Conservation (phyloP, 2,797 vertebrate genomes). For the Chromobotia macracanthus region DNA sequence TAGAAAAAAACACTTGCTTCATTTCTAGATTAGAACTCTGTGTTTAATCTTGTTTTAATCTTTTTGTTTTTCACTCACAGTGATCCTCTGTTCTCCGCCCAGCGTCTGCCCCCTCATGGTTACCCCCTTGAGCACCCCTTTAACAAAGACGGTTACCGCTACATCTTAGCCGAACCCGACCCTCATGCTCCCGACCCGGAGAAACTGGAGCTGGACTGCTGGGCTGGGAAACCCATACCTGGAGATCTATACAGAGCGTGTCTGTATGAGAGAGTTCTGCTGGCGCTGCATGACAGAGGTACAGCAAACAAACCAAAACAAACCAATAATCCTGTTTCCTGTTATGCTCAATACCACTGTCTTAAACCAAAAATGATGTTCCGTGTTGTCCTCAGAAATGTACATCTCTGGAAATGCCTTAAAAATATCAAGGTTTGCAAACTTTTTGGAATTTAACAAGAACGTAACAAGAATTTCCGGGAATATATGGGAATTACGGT, state of each 20-base stretch:
- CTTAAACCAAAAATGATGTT: no score
- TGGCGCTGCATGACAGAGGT: slow-evolving; percentile 95
- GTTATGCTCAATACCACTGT: no score
- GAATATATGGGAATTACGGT: no score
- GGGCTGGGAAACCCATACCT: slow-evolving; percentile 97
- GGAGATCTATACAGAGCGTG: slow-evolving; percentile 96
- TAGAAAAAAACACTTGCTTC: no score
- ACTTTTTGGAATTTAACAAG: no score
- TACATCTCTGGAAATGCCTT: no score
- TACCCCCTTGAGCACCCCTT: slow-evolving; percentile 97
- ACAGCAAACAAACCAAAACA: background rate
- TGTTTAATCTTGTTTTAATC: background rate
- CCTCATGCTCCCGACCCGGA: slow-evolving; percentile 96
- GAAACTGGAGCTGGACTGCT: slow-evolving; percentile 96
- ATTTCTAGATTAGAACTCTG: no score
- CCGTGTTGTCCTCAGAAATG: no score
- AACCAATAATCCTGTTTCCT: no score
- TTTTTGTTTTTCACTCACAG: slow-evolving; percentile 66
- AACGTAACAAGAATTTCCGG: no score
- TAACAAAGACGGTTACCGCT: slow-evolving; percentile 96
- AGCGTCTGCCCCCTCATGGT: slow-evolving; percentile 93
- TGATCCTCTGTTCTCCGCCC: slow-evolving; percentile 92
- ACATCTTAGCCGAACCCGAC: slow-evolving; percentile 96
- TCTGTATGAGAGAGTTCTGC: slow-evolving; percentile 91
- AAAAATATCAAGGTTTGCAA: no score